A percentile compares a stretch with the other conserved stretches of the same genome.
These are phyloP conservation scores for Macrostomum lignano DNA, from an alignment of 1,140 invertebrate genomes.

Conservation along the genomic window DNA sequence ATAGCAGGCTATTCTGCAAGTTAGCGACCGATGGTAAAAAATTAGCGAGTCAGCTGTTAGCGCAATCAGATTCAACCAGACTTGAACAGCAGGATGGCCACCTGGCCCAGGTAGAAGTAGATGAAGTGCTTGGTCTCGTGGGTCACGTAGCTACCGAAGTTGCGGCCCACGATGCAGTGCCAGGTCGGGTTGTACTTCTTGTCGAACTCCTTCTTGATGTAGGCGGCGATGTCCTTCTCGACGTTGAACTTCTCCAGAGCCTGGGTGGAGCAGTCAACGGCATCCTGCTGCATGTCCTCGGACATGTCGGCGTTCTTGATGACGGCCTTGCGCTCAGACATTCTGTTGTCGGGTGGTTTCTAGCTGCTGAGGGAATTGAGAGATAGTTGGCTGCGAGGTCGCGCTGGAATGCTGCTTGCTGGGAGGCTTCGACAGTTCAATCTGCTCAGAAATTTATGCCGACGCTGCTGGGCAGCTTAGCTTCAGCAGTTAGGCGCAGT, in stretches of 20 bases:
- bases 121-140: slow-evolving; percentile 87
- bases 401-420: too few species aligned
- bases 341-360: too few species aligned
- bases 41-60: too few species aligned
- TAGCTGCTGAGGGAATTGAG: too few species aligned
- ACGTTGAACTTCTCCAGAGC: slow-evolving; percentile 97
- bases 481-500: too few species aligned
- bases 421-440: too few species aligned
- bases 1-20: too few species aligned
- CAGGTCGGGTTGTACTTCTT: slow-evolving; percentile 95
- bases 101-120: slow-evolving; percentile 79
- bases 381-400: too few species aligned
- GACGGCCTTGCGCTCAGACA: slow-evolving; percentile 91
- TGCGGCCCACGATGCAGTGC: slow-evolving; percentile 69
- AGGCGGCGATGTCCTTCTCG: slow-evolving; percentile 93
- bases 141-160: slow-evolving; percentile 45
- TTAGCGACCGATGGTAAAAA: too few species aligned
- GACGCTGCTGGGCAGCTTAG: too few species aligned
- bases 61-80: slow-evolving; percentile 76
- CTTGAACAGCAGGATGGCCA: slow-evolving; percentile 89
- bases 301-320: slow-evolving; percentile 99
- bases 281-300: slow-evolving; percentile 99
- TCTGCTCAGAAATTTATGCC: too few species aligned
- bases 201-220: slow-evolving; percentile 91
- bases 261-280: slow-evolving; percentile 87